Evolutionary conservation across 92 coral and sea anemone genomes (phyloP).

Genomic region (Umimayanthus kanabou): DNA sequence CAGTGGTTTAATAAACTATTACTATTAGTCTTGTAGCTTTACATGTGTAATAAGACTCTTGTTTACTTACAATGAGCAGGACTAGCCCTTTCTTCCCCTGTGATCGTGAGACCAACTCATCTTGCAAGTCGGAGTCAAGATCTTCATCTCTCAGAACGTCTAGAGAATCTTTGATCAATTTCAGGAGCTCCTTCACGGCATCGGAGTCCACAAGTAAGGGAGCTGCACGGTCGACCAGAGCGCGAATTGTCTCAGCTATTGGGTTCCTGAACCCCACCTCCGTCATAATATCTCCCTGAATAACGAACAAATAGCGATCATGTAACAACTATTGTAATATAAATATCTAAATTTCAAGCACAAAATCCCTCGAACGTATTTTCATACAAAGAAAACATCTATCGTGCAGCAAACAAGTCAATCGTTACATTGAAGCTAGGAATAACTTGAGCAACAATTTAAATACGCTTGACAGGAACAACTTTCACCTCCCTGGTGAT

Average conservation of each 20-base stretch:
- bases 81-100: conserved; percentile 75
- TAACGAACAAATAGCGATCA: conserved; percentile 19
- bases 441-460: no score
- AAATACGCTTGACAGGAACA: no score
- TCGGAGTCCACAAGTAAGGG: conserved; percentile 85
- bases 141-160: conserved; percentile 70
- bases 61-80: conserved; percentile 69
- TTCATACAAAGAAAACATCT: no score
- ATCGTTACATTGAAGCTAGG: no score
- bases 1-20: no score
- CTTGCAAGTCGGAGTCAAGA: conserved; percentile 59
- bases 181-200: conserved; percentile 69
- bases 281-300: conserved; percentile 79
- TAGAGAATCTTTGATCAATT: conserved; percentile 63
- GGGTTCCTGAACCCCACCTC: conserved; percentile 85
- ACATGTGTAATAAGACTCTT: neutral
- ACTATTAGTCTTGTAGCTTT: no score
- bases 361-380: no score
- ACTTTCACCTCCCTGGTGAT: no score
- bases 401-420: no score
- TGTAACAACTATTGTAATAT: neutral
- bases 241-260: conserved; percentile 82
- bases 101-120: conserved; percentile 45
- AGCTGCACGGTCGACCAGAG: conserved; percentile 88
- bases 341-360: no score